Evolutionary conservation across 2,888 invertebrate genomes (phyloP), one percentile per base, ranked within the genome.

Genomic region (Quadroppia sp.): DNA sequence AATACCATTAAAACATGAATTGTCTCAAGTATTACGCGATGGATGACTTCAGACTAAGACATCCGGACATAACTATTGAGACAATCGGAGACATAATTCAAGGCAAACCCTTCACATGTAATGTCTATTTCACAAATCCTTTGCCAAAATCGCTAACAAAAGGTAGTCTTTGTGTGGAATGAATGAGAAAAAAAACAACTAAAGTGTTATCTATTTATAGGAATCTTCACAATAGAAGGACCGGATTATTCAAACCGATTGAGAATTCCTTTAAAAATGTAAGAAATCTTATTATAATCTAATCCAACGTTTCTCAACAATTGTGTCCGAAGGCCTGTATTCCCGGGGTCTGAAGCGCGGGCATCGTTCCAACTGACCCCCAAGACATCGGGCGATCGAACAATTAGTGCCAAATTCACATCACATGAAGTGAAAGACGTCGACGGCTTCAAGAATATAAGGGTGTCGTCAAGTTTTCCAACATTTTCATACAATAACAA

Each of bases 371-470:
- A 88, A 77, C 86, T 94, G 81, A 88, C 87, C 0, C 92, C 94
- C 0, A 88, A 88, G 2, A 87, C 89, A 82, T 86, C 87, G 0
- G 95, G 95, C 0, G 87, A 89, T 48, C 89, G 89, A 77, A 91
- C 92, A 23, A 88, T 95, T 76, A 88, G 90, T 30, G 93, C 90
- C 25, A 94, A 93, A 82, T 95, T 95, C 82, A 86, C 87, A 71
- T 91, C 92, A 15, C 91, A 89, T 79, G 92, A 95, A 82, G 85
- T 96, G 79, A 88, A 89, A 77, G 94, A 95, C 81, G 91, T 94
- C 1, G 94, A 94, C 80, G 94, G 95, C 1, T 92, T 89, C 82
- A 82, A 89, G n/a, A 87, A 89, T 71, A 88, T 91, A 78, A 87
- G 87, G 83, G 89, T 92, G 1, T 75, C 75, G 25, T 4, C 71